Evolutionary conservation across 2,797 vertebrate species (phyloP).

Genomic region (Eupleurogrammus muticus): DNA sequence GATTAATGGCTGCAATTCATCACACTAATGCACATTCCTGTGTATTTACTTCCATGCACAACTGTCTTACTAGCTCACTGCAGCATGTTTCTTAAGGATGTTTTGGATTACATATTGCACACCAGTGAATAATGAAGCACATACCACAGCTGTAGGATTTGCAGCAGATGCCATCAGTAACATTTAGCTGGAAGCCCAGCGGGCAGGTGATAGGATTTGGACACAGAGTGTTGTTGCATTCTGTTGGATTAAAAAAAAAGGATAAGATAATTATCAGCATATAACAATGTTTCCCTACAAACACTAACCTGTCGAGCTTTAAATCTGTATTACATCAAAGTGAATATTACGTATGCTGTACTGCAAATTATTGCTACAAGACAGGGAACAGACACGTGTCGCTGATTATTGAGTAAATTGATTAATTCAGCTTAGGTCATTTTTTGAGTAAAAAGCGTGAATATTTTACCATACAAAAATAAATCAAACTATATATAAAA

Average conservation of each 20-base stretch:
- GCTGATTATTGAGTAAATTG: background rate
- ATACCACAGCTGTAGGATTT: slow-evolving; percentile 78
- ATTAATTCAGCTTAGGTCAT: too few species aligned
- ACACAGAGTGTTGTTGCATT: slow-evolving; percentile 81
- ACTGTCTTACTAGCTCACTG: background rate
- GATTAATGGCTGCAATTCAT: too few species aligned
- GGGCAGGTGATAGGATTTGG: slow-evolving; percentile 55
- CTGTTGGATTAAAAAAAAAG: slow-evolving; percentile 66
- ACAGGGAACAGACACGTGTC: too few species aligned
- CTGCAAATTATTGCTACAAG: too few species aligned
- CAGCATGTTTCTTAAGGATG: background rate
- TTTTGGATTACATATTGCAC: background rate
- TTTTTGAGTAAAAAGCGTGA: background rate
- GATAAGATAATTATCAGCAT: background rate
- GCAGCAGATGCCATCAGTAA: slow-evolving; percentile 76
- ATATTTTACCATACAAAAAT: background rate
- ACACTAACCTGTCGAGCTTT: too few species aligned
- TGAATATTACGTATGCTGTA: too few species aligned
- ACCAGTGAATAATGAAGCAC: slow-evolving; percentile 34
- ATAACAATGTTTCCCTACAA: background rate
- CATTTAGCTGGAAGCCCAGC: slow-evolving; percentile 57
- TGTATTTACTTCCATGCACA: too few species aligned
- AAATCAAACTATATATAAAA: background rate
- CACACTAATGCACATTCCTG: too few species aligned
- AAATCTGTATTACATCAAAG: too few species aligned